phyloP scores from a whole-genome alignment of 2,888 invertebrate species.

The Leptopterna dolabrata region DNA sequence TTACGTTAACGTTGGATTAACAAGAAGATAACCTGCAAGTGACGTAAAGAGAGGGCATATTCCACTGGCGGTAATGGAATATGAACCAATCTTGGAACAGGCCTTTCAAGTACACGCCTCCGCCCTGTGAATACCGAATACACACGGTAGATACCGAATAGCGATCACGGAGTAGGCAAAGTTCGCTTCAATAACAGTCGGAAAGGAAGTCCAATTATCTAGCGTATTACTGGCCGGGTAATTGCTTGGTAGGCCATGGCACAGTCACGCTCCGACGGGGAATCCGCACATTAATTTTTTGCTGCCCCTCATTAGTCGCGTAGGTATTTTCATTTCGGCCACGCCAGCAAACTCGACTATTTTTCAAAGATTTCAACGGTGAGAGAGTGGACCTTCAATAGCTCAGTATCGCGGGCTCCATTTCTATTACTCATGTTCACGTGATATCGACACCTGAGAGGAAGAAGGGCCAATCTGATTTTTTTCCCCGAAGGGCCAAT shows the following conservation, averaged over 20 bases:
- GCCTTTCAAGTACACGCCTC: too few species aligned
- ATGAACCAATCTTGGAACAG: too few species aligned
- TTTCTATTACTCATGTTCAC: too few species aligned
- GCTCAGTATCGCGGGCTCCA: background rate
- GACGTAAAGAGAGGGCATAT: too few species aligned
- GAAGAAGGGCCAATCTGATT: too few species aligned
- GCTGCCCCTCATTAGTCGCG: conserved; percentile 28
- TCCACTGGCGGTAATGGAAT: too few species aligned
- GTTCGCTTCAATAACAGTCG: background rate
- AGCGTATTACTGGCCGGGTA: conserved; percentile 25
- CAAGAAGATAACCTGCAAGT: too few species aligned
- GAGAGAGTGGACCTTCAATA: background rate
- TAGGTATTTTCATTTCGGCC: conserved; percentile 5
- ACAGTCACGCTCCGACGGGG: conserved; percentile 23
- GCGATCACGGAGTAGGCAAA: background rate
- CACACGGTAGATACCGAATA: background rate
- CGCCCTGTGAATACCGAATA: background rate
- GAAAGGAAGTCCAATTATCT: conserved; percentile 38
- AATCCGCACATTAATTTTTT: conserved; percentile 34
- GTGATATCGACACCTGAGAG: too few species aligned
- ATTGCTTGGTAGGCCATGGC: conserved; percentile 21
- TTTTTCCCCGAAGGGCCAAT: too few species aligned
- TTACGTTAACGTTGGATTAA: too few species aligned
- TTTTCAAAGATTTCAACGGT: background rate
- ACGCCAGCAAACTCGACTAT: background rate